Conservation (phyloP, 2,888 invertebrate genomes). For the Mimas tiliae region DNA sequence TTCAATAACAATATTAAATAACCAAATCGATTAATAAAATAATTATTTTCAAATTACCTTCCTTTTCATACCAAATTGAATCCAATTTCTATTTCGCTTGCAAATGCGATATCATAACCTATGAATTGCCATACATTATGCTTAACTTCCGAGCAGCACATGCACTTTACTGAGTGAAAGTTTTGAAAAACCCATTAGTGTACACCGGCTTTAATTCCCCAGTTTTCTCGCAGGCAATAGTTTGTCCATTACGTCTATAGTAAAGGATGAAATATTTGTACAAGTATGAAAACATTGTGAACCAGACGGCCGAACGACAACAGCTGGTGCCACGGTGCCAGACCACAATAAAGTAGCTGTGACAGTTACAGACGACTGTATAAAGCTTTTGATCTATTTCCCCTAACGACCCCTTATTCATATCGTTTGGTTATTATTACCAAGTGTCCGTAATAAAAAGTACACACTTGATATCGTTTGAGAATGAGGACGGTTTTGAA, state of each 20-base stretch:
- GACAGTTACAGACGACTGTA: slow-evolving; percentile 67
- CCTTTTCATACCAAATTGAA: background rate
- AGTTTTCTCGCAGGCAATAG: slow-evolving; percentile 20
- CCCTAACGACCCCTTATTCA: slow-evolving; percentile 53
- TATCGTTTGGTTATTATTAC: slow-evolving; percentile 24
- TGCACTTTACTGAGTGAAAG: slow-evolving; percentile 34
- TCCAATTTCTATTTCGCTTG: slow-evolving; percentile 1
- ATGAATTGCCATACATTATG: background rate
- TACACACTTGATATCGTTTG: slow-evolving; percentile 22
- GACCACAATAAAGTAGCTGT: slow-evolving; percentile 64
- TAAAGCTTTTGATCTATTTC: slow-evolving; percentile 73
- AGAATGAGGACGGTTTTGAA: slow-evolving; percentile 23
- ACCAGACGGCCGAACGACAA: slow-evolving; percentile 36
- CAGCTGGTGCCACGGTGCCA: slow-evolving; percentile 67
- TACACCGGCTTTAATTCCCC: slow-evolving; percentile 18
- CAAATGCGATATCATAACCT: background rate
- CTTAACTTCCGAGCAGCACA: slow-evolving; percentile 6
- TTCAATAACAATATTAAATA: no score
- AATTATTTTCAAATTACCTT: background rate
- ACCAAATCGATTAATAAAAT: no score
- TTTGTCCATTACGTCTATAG: slow-evolving; percentile 30
- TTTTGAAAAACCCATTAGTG: slow-evolving; percentile 32
- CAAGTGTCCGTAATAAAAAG: slow-evolving; percentile 32
- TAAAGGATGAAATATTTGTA: slow-evolving; percentile 44
- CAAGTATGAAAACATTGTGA: slow-evolving; percentile 31